These are phyloP conservation scores for Enteromius anoplus DNA, from an alignment of 2,797 vertebrate species.

Conservation along the genomic window DNA sequence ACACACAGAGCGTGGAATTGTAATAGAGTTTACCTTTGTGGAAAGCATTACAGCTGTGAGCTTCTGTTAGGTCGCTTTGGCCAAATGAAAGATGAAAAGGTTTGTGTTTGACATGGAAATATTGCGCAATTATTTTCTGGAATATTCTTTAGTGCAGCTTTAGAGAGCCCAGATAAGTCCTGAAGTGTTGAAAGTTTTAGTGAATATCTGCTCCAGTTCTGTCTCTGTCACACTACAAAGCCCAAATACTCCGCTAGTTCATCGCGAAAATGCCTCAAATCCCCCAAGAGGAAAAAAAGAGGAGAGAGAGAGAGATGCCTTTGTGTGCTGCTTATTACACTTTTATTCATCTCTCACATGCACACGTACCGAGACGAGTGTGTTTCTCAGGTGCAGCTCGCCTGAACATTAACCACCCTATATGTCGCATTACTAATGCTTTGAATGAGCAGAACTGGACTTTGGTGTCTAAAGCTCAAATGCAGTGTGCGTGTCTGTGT, in stretches of 20 bases:
- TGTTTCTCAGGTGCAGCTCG: not conserved
- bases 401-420: not conserved
- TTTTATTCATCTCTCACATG: not conserved
- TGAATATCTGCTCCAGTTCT: constrained; percentile 76
- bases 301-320: not conserved
- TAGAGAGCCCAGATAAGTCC: constrained; percentile 58
- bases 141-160: constrained; percentile 30
- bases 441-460: constrained; percentile 17
- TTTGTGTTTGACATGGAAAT: constrained; percentile 60
- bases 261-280: constrained; percentile 47
- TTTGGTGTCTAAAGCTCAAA: constrained; percentile 58
- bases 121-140: constrained; percentile 44
- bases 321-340: constrained; percentile 48
- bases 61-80: constrained; percentile 22
- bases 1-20: constrained; percentile 8
- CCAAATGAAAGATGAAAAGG: constrained; percentile 62
- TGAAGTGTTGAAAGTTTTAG: constrained; percentile 78
- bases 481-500: constrained; percentile 49
- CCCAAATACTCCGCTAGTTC: constrained; percentile 49
- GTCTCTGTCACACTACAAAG: constrained; percentile 65
- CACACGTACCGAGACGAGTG: constrained; percentile 3
- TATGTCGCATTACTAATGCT: not conserved
- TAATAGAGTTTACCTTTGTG: constrained; percentile 26
- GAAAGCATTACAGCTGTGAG: constrained; percentile 21
- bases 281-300: constrained; percentile 49